These are phyloP conservation scores for Marcusenius ussheri DNA, from an alignment of 2,113 vertebrate species.

Conservation along the genomic window DNA sequence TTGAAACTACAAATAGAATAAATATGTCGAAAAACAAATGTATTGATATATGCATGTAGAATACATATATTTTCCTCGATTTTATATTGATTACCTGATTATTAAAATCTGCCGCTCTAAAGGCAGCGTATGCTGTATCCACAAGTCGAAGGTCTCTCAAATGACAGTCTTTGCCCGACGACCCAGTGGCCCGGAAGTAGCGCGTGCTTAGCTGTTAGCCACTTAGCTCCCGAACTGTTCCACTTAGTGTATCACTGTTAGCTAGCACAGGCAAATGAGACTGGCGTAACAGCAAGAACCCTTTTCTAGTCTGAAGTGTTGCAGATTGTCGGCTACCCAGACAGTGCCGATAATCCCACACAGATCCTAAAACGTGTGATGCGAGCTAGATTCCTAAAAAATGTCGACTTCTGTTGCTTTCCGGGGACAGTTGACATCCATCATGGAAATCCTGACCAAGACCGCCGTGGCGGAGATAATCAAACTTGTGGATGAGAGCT, in stretches of 20 bases:
- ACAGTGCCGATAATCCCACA: neutral
- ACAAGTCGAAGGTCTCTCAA: neutral
- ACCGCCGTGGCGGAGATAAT: slow-evolving; percentile 13
- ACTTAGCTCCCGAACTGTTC: neutral
- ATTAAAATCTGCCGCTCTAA: neutral
- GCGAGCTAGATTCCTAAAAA: neutral
- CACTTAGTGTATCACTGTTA: neutral
- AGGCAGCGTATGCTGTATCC: neutral
- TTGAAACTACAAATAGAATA: too few species aligned
- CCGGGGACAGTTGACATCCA: slow-evolving; percentile 8
- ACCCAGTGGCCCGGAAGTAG: neutral
- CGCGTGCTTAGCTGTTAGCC: neutral
- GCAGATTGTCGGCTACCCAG: neutral
- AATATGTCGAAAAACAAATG: neutral
- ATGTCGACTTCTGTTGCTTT: slow-evolving; percentile 12
- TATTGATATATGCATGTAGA: neutral
- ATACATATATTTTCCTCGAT: neutral
- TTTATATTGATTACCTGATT: neutral
- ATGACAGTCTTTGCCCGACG: neutral
- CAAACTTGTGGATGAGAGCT: slow-evolving; percentile 15
- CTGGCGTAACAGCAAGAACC: neutral
- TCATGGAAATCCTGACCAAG: slow-evolving; percentile 15
- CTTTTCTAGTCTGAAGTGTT: neutral
- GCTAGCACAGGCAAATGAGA: neutral
- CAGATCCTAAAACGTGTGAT: neutral